These are phyloP conservation scores for Melinopterus prodromus DNA, from an alignment of 2,888 invertebrate genomes.

Conservation along the genomic window DNA sequence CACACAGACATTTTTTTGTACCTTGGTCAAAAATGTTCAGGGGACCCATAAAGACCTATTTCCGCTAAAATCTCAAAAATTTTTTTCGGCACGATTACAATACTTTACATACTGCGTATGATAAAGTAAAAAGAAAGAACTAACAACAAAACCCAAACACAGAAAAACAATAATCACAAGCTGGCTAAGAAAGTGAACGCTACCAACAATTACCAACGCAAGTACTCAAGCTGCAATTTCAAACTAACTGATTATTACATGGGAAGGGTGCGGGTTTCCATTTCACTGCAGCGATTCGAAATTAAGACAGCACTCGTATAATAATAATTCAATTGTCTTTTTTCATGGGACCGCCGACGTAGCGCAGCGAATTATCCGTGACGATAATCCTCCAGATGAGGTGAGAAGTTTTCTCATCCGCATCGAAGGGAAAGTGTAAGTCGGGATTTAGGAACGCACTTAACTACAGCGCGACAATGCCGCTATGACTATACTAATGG, in stretches of 20 bases:
- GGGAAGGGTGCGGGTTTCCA: neutral
- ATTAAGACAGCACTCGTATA: neutral
- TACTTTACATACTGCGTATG: no score
- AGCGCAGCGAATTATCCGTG: neutral
- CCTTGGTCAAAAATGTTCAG: no score
- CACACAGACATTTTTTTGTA: no score
- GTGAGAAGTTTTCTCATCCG: neutral
- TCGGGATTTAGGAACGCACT: neutral
- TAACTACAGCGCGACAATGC: neutral
- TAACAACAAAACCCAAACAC: neutral
- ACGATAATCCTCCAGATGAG: neutral
- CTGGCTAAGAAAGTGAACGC: neutral
- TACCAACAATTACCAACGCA: neutral
- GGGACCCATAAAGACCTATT: no score
- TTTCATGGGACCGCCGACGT: conserved; percentile 4
- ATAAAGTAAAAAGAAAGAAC: neutral
- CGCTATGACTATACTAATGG: neutral
- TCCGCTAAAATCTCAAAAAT: no score
- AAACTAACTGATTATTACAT: neutral
- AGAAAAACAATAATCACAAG: neutral
- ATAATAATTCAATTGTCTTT: neutral
- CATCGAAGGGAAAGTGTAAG: neutral
- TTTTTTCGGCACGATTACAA: no score
- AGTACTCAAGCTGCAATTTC: neutral
- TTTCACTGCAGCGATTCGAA: neutral